Evolutionary conservation across 2,113 vertebrate species (phyloP).

Genomic region (Scortum barcoo): DNA sequence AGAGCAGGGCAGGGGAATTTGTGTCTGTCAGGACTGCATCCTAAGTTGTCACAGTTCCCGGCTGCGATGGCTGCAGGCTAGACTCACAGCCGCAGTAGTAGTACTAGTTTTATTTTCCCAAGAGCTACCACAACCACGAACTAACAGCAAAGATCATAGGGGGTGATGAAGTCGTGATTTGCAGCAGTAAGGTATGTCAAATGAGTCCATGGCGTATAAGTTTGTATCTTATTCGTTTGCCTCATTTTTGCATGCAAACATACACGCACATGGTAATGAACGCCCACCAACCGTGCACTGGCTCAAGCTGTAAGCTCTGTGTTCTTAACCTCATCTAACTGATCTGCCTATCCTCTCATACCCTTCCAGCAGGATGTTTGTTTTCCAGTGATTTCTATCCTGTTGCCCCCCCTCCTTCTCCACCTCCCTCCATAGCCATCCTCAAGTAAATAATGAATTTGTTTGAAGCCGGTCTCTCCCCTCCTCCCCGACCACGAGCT

Average conservation of each 20-base stretch:
- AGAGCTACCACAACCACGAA: not conserved
- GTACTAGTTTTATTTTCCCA: not conserved
- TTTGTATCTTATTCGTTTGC: not conserved
- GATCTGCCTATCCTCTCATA: slow-evolving; percentile 32
- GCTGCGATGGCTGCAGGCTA: slow-evolving; percentile 25
- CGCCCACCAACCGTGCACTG: not conserved
- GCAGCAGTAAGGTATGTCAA: not conserved
- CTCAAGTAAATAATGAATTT: slow-evolving; percentile 65
- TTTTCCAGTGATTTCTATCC: slow-evolving; percentile 51
- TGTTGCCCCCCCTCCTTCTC: no score
- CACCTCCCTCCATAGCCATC: slow-evolving; percentile 32
- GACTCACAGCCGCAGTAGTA: slow-evolving; percentile 30
- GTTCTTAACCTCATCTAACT: slow-evolving; percentile 56
- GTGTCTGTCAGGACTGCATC: slow-evolving; percentile 19
- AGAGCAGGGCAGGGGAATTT: slow-evolving; percentile 12
- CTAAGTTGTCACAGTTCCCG: slow-evolving; percentile 19
- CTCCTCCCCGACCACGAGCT: slow-evolving; percentile 52
- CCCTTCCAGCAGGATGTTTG: slow-evolving; percentile 50
- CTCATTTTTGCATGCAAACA: slow-evolving; percentile 3
- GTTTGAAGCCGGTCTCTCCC: slow-evolving; percentile 48
- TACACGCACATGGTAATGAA: slow-evolving; percentile 15
- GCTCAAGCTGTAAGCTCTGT: slow-evolving; percentile 23
- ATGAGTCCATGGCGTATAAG: not conserved
- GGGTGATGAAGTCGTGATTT: not conserved
- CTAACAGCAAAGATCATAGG: not conserved